These are phyloP conservation scores for Porites evermanni DNA, from an alignment of 92 coral and sea anemone species.

Conservation along the genomic window DNA sequence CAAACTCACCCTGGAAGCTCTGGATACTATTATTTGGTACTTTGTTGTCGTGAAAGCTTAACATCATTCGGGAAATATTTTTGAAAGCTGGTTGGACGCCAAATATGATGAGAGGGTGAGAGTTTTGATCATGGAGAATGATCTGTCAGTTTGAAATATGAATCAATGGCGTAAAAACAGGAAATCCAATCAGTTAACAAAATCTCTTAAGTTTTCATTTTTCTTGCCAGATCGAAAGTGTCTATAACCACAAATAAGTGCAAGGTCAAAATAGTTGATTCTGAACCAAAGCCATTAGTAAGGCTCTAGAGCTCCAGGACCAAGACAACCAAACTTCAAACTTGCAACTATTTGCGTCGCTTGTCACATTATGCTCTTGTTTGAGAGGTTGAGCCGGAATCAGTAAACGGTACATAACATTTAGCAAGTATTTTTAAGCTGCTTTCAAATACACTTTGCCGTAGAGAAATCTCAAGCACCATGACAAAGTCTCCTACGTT, in stretches of 20 bases:
- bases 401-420: neutral
- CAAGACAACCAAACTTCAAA: too few relatives aligned
- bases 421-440: neutral
- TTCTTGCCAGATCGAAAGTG: neutral
- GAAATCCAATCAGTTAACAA: neutral
- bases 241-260: neutral
- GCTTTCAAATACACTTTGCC: neutral
- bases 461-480: neutral
- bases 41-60: neutral
- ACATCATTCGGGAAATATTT: too few relatives aligned
- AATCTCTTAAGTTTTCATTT: neutral
- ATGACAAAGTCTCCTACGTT: neutral
- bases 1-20: neutral
- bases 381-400: too few relatives aligned
- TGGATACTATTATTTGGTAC: neutral
- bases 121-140: too few relatives aligned
- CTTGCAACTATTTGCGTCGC: too few relatives aligned
- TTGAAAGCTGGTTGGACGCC: too few relatives aligned
- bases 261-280: too few relatives aligned
- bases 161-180: neutral
- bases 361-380: too few relatives aligned
- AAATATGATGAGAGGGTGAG: too few relatives aligned
- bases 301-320: too few relatives aligned
- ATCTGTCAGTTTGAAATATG: neutral
- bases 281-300: too few relatives aligned